Evolutionary conservation across 1,140 invertebrate species (phyloP).

Genomic region (Charaxes varanes): DNA sequence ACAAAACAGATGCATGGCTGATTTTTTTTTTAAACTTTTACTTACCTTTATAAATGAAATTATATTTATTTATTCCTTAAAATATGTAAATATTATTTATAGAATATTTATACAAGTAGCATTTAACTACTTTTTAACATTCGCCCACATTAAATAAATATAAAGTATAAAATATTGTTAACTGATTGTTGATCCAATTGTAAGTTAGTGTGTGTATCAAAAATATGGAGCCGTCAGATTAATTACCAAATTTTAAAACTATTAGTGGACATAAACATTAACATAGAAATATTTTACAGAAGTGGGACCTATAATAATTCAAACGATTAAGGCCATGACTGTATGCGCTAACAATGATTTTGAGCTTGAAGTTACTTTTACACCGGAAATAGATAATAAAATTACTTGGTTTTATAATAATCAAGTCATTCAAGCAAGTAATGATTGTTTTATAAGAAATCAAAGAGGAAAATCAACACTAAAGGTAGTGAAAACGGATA

Average conservation of each 20-base stretch:
- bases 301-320: conserved; percentile 53
- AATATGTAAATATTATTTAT: not conserved
- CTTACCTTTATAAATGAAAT: not conserved
- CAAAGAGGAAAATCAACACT: conserved; percentile 81
- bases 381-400: conserved; percentile 81
- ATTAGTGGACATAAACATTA: conserved; percentile 13
- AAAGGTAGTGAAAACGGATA: conserved; percentile 79
- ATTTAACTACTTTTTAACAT: too few relatives aligned
- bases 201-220: too few relatives aligned
- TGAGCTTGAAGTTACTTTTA: conserved; percentile 78
- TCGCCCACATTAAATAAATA: too few relatives aligned
- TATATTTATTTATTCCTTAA: not conserved
- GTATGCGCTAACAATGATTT: conserved; percentile 47
- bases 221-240: not conserved
- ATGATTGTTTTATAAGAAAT: conserved; percentile 79
- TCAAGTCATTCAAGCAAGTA: conserved; percentile 81
- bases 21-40: not conserved
- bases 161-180: not conserved
- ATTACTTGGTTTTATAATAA: conserved; percentile 93
- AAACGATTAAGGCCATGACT: conserved; percentile 50
- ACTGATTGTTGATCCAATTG: too few relatives aligned
- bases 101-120: too few relatives aligned
- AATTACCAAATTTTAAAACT: conserved; percentile 5
- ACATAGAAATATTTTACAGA: conserved; percentile 51
- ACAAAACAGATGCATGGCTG: conserved; percentile 18